phyloP scores from a whole-genome alignment of 2,797 vertebrate genomes.

The Lacerta viridis region DNA sequence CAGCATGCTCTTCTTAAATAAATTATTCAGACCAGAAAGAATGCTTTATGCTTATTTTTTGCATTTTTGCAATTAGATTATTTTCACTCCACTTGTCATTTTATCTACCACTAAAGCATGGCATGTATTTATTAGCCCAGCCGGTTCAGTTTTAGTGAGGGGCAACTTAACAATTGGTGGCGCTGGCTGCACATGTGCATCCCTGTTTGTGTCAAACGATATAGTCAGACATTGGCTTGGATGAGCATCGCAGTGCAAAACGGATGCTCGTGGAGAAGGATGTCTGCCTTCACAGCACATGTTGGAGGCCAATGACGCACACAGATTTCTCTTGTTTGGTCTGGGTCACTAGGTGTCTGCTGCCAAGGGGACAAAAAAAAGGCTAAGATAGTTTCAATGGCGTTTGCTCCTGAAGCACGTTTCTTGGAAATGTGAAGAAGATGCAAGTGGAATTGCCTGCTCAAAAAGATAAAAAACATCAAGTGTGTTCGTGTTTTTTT shows the following conservation, averaged over 20 bases:
- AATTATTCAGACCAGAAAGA: not conserved
- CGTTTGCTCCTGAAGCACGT: constrained; percentile 50
- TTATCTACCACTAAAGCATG: no score
- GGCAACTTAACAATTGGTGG: not conserved
- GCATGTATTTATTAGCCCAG: not conserved
- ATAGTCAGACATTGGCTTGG: not conserved
- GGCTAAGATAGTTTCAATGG: constrained; percentile 45
- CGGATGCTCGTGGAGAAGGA: not conserved
- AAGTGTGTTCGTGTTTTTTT: not conserved
- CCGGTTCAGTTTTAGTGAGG: not conserved
- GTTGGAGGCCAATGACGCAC: not conserved
- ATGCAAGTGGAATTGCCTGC: constrained; percentile 36
- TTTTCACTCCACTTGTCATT: no score
- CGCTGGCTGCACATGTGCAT: not conserved
- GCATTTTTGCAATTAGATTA: not conserved
- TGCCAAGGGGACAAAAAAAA: not conserved
- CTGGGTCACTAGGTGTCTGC: not conserved
- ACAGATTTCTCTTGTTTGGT: not conserved
- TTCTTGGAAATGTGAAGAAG: constrained; percentile 39
- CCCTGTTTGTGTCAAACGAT: not conserved
- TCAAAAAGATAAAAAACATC: constrained; percentile 52
- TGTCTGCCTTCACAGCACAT: not conserved
- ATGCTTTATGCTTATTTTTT: not conserved
- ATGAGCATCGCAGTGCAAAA: not conserved
- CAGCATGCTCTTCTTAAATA: not conserved